Base-by-base conservation (phyloP, 64 coral and sea anemone genomes). In the Trachythela sp. region DNA sequence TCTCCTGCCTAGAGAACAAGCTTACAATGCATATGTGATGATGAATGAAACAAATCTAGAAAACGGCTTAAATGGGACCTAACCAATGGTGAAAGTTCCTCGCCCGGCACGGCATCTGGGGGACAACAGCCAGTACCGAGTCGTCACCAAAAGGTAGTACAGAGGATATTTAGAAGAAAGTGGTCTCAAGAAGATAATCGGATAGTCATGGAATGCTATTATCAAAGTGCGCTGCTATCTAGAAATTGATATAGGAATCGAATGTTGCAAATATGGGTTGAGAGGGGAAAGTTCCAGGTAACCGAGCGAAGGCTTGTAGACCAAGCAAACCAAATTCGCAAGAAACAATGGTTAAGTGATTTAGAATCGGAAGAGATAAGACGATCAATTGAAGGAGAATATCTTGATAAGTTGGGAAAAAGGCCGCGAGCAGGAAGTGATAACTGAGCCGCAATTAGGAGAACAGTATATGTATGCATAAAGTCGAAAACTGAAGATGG, bases 61-160 rank as follows among this genome's bases (percentile, higher is more conserved):
- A 20, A 54, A 70, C 87, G 59, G 67, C 54, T 18, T 88, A 71
- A 88, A 70, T 88, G 86, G 40, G 86, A 88, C 51, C 56, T 34
- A 27, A 88, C 48, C 15, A 36, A 41, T 27, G 59, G 70, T 33
- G 15, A 40, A 75, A 8, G 43, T 86, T 36, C 54, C 51, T 41
- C 22, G 89, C 40, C 89, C 52, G 50, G 89, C 89, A 85, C 37
- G 58, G 89, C 42, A 32, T 38, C 49, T 91, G 13, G 48, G 89
- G 31, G 68, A 59, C 77, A 64, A 40, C 86, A 88, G 86, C 54
- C 56, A 88, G 36, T 37, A 67, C 86, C 64, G 22, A 58, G 86
- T 67, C 86, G 56, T 88, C 38, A 88, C 17, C 31, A 51, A 64
- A 36, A 26, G 36, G 68, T 54, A 68, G 86, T 20, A 68, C 49